Base-by-base conservation (phyloP, 2,797 vertebrate species). In the Leuciscus waleckii region DNA sequence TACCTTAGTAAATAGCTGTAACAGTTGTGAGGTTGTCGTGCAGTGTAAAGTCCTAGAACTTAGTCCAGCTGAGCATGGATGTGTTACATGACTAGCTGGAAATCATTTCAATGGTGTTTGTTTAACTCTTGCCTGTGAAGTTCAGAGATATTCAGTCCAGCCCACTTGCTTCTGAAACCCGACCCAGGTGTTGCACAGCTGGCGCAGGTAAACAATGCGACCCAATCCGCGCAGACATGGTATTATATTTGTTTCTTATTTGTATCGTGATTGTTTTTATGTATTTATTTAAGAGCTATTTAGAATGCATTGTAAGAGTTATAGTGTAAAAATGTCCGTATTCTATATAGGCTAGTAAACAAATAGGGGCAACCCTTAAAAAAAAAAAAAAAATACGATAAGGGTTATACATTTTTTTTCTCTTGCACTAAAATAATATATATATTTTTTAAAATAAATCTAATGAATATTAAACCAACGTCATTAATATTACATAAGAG, bases 101-200 rank as follows among this genome's bases (percentile, higher is more conserved):
- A 77, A 61, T 10, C 29, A 26, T 74, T 74, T 29, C 35, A 32
- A 3, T 26, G 70, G 71, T 46, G 79, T 7, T 51, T 51, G 46
- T 77, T 86, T 46, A 58, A 84, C 65, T 78, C 11, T 58, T 69
- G 83, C 39, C 63, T 61, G 71, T 41, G 1, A 84, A 89, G 83
- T 87, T 89, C 85, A 89, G 65, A 86, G 61, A 32, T 89, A 63
- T 83, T 71, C 35, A 26, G 94, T 90, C 93, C 95, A 87, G 89
- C 95, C 94, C 94, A 93, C 90, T 37, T 54, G 67, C 81, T 90
- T 70, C 88, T 91, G 93, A 91, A 95, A 96, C 91, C 90, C 86
- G 94, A 95, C 63, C 93, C 93, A 95, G 93, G 93, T 94, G 93
- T 90, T 91, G 0, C 49, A 76, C 93, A 91, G 91, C 93, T 93